Base-by-base conservation (phyloP, 2,113 vertebrate species). In the Polypterus senegalus region DNA sequence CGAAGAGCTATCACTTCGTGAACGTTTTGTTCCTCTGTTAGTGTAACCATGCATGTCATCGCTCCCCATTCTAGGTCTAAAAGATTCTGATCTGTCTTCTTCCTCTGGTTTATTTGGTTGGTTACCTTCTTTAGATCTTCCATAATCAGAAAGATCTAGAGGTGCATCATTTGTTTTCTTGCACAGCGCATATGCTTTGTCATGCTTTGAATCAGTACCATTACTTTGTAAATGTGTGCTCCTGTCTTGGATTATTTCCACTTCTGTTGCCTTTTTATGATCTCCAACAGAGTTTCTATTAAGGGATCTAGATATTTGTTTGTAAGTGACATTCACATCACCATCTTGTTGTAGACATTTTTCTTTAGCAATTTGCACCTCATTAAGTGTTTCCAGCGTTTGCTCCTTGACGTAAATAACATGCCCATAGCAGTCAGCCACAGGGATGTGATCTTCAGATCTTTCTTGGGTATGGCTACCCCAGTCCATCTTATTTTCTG, bases 61-160 rank as follows among this genome's bases (percentile, higher is more conserved):
- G 27, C 27, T 27, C 27, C 27, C 27, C 27, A 27, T 27, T 27
- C 27, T 27, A 27, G 27, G 27, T 27, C 27, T 27, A 27, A 27
- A 27, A 3, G 49, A 51, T 9, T 51, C 49, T 6, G 49, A 51
- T 51, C 49, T 51, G 6, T 6, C 6, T 6, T 9, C 9, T 51
- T 51, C 49, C 58, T 45, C 66, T 2, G 60, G 10, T 0, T 44
- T 48, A 54, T 47, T 68, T 3, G 67, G 53, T 7, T 7, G 49
- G 49, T 9, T 9, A 6, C 9, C 6, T 7, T 57, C 9, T 67
- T 78, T 80, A 56, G 68, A 64, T 60, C 73, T 76, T 6, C 77
- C 76, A 7, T 65, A 60, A 27, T 79, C 81, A 0, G 86, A 88
- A 3, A 88, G 71, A 65, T 88, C 86, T 53, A 88, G 65, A 58